Conservation (phyloP, 2,113 vertebrate species). For the Syrmaticus mikado region DNA sequence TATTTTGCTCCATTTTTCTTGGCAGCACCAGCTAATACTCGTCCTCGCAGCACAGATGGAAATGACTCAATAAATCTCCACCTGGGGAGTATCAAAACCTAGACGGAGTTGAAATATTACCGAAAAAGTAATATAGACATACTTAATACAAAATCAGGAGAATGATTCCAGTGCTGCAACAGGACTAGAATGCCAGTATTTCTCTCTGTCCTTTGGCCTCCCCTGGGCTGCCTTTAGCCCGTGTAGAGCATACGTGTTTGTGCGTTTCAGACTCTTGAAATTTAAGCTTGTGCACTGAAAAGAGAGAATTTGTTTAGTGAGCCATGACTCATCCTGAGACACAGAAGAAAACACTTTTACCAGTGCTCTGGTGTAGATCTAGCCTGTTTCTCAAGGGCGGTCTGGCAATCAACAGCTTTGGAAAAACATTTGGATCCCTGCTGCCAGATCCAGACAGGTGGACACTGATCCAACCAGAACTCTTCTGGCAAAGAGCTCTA, state of each 20-base stretch:
- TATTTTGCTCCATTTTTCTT: background rate
- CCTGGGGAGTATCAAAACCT: constrained; percentile 21
- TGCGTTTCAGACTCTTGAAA: constrained; percentile 20
- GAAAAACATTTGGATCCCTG: background rate
- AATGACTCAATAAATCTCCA: background rate
- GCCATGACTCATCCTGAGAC: background rate
- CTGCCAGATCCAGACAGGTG: background rate
- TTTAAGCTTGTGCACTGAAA: background rate
- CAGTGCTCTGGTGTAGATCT: background rate
- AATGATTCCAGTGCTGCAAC: background rate
- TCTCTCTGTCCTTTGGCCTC: background rate
- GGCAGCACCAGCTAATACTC: background rate
- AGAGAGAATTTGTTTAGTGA: background rate
- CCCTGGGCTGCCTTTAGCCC: background rate
- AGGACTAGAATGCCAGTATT: background rate
- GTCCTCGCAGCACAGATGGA: background rate
- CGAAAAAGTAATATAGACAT: background rate
- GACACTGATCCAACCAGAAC: background rate
- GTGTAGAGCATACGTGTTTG: background rate
- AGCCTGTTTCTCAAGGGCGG: background rate
- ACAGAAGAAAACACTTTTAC: background rate
- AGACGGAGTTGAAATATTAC: constrained; percentile 20
- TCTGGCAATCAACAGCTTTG: background rate
- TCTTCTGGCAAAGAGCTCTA: background rate
- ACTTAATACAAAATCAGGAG: background rate